A percentile compares a stretch with the other conserved stretches of the same genome.
These are phyloP conservation scores for Agriotes lineatus DNA, from an alignment of 2,888 invertebrate genomes.

Conservation along the genomic window DNA sequence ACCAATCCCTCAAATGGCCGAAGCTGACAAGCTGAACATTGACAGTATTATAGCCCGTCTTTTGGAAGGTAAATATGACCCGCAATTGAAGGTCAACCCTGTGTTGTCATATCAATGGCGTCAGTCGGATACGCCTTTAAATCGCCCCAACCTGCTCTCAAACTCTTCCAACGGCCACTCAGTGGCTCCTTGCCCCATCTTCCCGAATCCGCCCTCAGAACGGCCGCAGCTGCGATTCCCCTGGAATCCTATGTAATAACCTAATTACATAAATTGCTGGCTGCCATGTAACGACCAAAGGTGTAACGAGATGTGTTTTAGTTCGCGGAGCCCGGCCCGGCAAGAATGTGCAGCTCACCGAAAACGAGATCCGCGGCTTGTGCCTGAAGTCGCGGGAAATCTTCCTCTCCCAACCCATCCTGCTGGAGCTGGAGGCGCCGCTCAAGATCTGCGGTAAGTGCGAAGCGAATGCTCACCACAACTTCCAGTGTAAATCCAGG, in stretches of 20 bases:
- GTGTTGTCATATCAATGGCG: conserved; percentile 65
- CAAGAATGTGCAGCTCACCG: conserved; percentile 99
- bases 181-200: not conserved
- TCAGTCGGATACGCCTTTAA: conserved; percentile 64
- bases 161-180: not conserved
- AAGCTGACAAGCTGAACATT: conserved; percentile 94
- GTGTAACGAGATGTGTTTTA: conserved; percentile 62
- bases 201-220: not conserved
- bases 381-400: conserved; percentile 99
- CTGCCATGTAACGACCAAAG: not conserved
- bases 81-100: conserved; percentile 56
- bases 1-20: conserved; percentile 75
- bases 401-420: conserved; percentile 97
- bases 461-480: no score
- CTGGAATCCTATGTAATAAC: not conserved
- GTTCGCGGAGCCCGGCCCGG: conserved; percentile 99
- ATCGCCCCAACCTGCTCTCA: not conserved
- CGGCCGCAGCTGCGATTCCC: not conserved
- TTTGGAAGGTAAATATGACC: conserved; percentile 85
- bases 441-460: conserved; percentile 98
- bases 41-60: conserved; percentile 96
- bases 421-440: conserved; percentile 98
- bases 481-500: no score
- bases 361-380: conserved; percentile 96
- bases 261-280: conserved; percentile 29